Evolutionary conservation across 2,797 vertebrate genomes (phyloP).

Genomic region (Pangasius macronema): DNA sequence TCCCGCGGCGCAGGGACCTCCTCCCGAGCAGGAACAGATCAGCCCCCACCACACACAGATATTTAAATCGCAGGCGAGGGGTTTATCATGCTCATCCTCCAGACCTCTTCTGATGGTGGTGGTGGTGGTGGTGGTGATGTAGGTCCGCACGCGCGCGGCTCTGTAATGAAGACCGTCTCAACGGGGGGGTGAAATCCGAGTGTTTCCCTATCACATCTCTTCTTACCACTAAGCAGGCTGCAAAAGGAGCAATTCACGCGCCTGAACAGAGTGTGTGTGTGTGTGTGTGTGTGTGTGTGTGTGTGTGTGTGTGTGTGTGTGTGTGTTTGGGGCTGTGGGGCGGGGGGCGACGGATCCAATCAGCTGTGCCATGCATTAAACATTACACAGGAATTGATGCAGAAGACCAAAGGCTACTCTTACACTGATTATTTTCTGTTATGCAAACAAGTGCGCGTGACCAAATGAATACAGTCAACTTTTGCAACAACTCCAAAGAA

Average conservation of each 20-base stretch:
- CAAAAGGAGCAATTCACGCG: conserved; percentile 2
- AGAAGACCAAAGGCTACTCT: conserved; percentile 24
- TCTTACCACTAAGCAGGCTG: conserved; percentile 56
- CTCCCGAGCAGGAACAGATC: conserved; percentile 58
- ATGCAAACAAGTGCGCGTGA: conserved; percentile 5
- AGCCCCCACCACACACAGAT: conserved; percentile 46
- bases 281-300: too few species aligned
- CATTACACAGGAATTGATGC: conserved; percentile 13
- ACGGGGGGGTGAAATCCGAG: background rate
- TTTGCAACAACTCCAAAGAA: background rate
- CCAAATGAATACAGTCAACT: background rate
- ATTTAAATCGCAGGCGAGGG: conserved; percentile 55
- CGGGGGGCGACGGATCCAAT: background rate
- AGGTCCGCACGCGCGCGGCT: conserved; percentile 22
- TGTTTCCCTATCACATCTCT: conserved; percentile 46
- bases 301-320: too few species aligned
- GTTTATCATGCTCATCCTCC: conserved; percentile 57
- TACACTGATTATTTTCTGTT: conserved; percentile 5
- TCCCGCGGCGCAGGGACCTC: conserved; percentile 65
- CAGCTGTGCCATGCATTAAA: conserved; percentile 15
- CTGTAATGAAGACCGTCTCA: background rate
- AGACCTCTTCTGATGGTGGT: background rate
- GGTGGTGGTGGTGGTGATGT: background rate
- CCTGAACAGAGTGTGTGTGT: background rate
- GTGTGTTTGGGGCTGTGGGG: too few species aligned